Conservation (phyloP, 2,113 vertebrate genomes). For the Elephas maximus region DNA sequence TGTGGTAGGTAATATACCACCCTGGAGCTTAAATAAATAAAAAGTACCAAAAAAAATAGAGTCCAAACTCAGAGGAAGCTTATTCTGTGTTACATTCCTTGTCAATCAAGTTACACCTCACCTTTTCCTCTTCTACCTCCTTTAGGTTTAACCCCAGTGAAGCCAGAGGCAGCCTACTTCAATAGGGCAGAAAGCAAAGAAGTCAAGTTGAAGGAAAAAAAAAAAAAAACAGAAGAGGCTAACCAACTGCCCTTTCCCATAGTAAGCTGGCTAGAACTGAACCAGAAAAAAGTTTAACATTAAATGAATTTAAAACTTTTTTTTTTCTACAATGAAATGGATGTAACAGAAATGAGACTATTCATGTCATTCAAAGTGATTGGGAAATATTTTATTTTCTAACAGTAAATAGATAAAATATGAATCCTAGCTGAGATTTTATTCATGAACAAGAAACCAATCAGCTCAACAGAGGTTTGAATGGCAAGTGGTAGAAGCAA, state of each 20-base stretch:
- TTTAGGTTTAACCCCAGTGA: not conserved
- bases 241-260: not conserved
- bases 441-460: not conserved
- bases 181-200: not conserved
- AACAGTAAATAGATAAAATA: not conserved
- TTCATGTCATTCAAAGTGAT: not conserved
- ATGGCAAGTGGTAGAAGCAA: not conserved
- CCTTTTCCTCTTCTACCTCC: not conserved
- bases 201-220: not conserved
- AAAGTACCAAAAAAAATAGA: not conserved
- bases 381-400: not conserved
- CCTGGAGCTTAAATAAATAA: not conserved
- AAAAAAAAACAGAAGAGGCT: not conserved
- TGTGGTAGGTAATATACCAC: not conserved
- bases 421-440: not conserved
- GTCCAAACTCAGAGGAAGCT: not conserved
- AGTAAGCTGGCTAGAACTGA: not conserved
- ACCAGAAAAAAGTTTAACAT: not conserved
- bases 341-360: not conserved
- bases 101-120: not conserved
- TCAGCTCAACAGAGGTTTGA: not conserved
- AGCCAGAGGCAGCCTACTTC: not conserved
- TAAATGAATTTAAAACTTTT: not conserved
- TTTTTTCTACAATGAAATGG: not conserved
- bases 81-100: not conserved